Conservation (phyloP, 2,113 vertebrate species). For the Oncorhynchus clarkii region DNA sequence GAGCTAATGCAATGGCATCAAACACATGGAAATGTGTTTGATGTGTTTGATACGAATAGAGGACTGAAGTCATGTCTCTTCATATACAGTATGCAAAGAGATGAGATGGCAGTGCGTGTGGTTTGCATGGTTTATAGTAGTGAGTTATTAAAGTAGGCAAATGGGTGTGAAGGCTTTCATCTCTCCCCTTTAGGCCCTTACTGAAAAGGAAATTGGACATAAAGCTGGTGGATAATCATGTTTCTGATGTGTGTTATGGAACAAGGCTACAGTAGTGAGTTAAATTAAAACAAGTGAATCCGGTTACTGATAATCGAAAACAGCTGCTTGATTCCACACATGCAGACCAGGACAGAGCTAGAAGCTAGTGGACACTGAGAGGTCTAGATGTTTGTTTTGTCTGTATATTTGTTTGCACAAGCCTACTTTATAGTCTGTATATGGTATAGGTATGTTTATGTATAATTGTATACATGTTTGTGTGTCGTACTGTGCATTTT, state of each 20-base stretch:
- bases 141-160: constrained; percentile 22
- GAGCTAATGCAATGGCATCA: too few species aligned
- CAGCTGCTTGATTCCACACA: constrained; percentile 48
- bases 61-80: not conserved
- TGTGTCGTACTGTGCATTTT: not conserved
- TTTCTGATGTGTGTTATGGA: constrained; percentile 56
- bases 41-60: too few species aligned
- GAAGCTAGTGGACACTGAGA: constrained; percentile 25
- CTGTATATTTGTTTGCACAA: not conserved
- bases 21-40: too few species aligned
- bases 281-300: constrained; percentile 64
- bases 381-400: constrained; percentile 15
- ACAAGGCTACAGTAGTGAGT: constrained; percentile 52
- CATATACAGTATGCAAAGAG: constrained; percentile 39
- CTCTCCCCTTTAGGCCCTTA: constrained; percentile 43
- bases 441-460: not conserved
- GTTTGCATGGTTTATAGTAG: constrained; percentile 47
- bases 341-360: constrained; percentile 44
- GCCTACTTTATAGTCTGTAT: not conserved
- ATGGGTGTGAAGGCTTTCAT: constrained; percentile 31
- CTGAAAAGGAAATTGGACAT: constrained; percentile 46
- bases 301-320: constrained; percentile 61
- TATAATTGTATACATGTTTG: not conserved
- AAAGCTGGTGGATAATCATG: constrained; percentile 51
- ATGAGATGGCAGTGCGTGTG: constrained; percentile 9